phyloP scores from a whole-genome alignment of 1,140 invertebrate genomes.

The Physella acuta region DNA sequence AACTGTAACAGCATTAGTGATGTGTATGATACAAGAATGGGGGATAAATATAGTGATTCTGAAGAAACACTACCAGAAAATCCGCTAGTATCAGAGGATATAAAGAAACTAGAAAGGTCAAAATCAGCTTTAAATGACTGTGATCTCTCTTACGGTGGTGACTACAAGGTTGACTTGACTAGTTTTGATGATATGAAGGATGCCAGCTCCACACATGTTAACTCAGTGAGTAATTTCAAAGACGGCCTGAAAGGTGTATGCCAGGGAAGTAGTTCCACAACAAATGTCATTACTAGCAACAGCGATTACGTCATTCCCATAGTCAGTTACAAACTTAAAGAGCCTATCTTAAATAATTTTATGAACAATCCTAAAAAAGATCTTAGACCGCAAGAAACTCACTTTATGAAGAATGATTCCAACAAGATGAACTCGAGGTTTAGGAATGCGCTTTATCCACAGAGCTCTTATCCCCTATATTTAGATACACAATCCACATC shows the following conservation, averaged over 20 bases:
- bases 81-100: conserved; percentile 2
- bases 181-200: background rate
- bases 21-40: background rate
- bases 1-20: background rate
- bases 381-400: background rate
- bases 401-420: background rate
- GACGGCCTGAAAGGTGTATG: background rate
- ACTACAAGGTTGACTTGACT: background rate
- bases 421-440: background rate
- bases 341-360: background rate
- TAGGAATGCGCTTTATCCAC: background rate
- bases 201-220: background rate
- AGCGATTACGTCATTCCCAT: conserved; percentile 13
- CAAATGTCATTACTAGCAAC: background rate
- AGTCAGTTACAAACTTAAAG: conserved; percentile 11
- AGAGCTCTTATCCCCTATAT: background rate
- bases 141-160: background rate
- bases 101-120: background rate
- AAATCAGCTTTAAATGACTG: background rate
- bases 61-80: conserved; percentile 8
- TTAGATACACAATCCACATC: background rate
- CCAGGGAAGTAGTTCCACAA: background rate
- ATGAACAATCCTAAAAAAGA: background rate
- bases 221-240: background rate
- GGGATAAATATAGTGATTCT: background rate